Base-by-base conservation (phyloP, 2,888 invertebrate genomes). In the Plebejus melissa region DNA sequence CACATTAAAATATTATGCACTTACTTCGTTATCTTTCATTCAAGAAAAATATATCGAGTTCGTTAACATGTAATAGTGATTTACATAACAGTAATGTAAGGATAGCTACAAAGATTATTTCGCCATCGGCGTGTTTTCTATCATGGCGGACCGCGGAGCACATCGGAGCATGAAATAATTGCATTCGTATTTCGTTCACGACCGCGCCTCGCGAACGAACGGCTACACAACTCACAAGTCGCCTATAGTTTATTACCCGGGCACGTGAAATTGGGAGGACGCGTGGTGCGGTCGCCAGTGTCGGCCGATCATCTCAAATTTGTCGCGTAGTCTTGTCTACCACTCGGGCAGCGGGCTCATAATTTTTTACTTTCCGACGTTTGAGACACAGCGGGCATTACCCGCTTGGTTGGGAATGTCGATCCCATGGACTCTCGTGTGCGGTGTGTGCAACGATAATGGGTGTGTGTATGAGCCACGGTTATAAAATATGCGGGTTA, bases 101-200 rank as follows among this genome's bases (percentile, higher is more conserved):
- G 74, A 74, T 75, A 22, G 22, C 46, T 58, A 22, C 69, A 72
- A 76, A 77, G 65, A 60, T 77, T 54, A 41, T 58, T 76, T 76
- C 76, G 71, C 76, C 76, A 74, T 76, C 46, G 60, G 69, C 70
- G 76, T 65, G 54, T 69, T 77, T 76, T 78, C 84, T 83, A 85
- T 87, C 84, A 90, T 89, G 87, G 89, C 90, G 89, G 89, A 87
- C 83, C 84, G 85, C 87, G 86, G 86, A 84, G 86, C 86, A 86
- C 87, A 86, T 86, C 84, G 86, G 86, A 87, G 87, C 88, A 88
- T 88, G 87, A 88, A 90, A 89, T 89, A 88, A 90, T 90, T 91
- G 90, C 89, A 90, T 87, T 86, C 81, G 82, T 89, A 89, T 90
- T 87, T 87, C 81, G 82, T 81, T 82, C 85, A 84, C 85, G 87